Conservation (phyloP, 2,797 vertebrate genomes). For the Philypnodon macrostomus region DNA sequence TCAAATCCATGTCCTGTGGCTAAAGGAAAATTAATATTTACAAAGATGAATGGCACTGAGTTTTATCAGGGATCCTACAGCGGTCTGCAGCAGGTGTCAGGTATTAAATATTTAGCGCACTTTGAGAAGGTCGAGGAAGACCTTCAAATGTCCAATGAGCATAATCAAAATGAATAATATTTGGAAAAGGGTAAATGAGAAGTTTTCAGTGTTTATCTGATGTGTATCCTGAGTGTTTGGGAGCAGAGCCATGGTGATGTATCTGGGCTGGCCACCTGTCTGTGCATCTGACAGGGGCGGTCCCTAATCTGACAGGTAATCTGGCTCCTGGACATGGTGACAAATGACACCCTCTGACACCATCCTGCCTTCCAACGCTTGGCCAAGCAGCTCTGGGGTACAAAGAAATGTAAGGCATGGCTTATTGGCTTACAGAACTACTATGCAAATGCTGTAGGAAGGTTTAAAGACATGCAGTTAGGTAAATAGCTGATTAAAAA, state of each 20-base stretch:
- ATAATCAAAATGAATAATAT: background rate
- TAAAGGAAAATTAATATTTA: constrained; percentile 9
- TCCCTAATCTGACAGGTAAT: constrained; percentile 80
- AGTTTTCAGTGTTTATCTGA: background rate
- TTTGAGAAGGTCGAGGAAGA: background rate
- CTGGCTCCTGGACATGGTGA: constrained; percentile 66
- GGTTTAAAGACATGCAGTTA: too few relatives aligned
- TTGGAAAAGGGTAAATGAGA: background rate
- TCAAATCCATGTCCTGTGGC: constrained; percentile 5
- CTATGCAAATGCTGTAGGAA: too few relatives aligned
- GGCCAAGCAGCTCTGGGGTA: constrained; percentile 24
- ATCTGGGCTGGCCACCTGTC: constrained; percentile 62
- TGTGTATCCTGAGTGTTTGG: constrained; percentile 24
- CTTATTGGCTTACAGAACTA: constrained; percentile 17
- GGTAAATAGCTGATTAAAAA: too few relatives aligned
- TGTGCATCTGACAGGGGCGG: constrained; percentile 61
- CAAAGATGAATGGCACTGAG: constrained; percentile 10
- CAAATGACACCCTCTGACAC: constrained; percentile 57
- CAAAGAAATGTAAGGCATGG: constrained; percentile 9
- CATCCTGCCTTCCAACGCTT: constrained; percentile 22
- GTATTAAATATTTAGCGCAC: constrained; percentile 6
- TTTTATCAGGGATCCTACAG: constrained; percentile 6
- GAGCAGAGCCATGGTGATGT: constrained; percentile 52
- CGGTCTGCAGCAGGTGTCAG: background rate
- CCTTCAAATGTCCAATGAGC: background rate